Conservation (phyloP, 35 echinoderm and acorn worm species). For the Nesometra sesokonis region DNA sequence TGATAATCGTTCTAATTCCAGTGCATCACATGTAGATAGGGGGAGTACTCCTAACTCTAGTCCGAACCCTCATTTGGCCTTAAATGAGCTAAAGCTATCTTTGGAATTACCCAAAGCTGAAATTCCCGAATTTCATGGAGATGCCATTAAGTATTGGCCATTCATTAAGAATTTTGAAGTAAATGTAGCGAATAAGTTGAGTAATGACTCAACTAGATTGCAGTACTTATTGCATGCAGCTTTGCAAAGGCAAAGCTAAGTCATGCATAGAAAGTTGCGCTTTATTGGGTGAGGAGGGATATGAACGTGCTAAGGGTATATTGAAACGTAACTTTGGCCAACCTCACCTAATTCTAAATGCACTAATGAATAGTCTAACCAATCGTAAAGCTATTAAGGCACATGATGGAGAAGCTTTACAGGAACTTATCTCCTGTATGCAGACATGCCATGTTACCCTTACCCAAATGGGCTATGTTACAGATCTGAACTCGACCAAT, state of each 20-base stretch:
- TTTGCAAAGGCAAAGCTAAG: slow-evolving; percentile 12
- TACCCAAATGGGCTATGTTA: slow-evolving; percentile 11
- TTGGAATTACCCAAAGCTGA: slow-evolving; percentile 28
- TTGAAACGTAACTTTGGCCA: slow-evolving; percentile 3
- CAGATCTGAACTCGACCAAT: not conserved
- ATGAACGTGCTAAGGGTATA: slow-evolving; percentile 5
- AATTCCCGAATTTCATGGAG: slow-evolving; percentile 13
- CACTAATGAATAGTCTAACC: slow-evolving; percentile 1
- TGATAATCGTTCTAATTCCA: no score
- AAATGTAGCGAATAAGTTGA: slow-evolving; percentile 16
- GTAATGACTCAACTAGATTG: not conserved
- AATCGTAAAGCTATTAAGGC: slow-evolving; percentile 7
- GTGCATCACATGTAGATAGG: no score
- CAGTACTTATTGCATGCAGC: slow-evolving; percentile 11
- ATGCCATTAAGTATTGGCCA: slow-evolving; percentile 28
- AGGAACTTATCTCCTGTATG: not conserved
- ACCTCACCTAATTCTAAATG: not conserved
- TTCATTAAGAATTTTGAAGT: slow-evolving; percentile 29
- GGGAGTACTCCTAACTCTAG: not conserved
- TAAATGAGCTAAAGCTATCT: not conserved
- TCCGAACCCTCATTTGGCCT: not conserved
- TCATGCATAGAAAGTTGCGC: slow-evolving; percentile 13
- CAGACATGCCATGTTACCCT: slow-evolving; percentile 2
- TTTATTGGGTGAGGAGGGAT: slow-evolving; percentile 3
- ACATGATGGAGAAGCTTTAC: slow-evolving; percentile 9